These are phyloP conservation scores for Polyodon spathula DNA, from an alignment of 2,113 vertebrate genomes.

Conservation along the genomic window DNA sequence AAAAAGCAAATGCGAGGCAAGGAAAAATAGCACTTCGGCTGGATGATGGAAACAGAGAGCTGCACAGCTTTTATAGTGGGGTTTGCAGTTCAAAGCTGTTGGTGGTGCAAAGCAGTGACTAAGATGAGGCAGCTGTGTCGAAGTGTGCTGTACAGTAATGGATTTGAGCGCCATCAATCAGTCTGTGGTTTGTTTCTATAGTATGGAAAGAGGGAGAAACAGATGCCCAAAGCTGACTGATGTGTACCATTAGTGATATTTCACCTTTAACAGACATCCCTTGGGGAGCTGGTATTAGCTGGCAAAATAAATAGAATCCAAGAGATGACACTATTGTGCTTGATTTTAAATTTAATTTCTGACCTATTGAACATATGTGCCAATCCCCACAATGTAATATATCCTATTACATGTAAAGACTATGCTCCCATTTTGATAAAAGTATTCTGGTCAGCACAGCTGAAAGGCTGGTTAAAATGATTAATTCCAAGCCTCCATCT, in stretches of 20 bases:
- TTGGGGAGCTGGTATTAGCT: neutral
- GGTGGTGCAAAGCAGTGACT: neutral
- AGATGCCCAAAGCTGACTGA: neutral
- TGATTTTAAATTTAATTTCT: neutral
- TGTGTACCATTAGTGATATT: neutral
- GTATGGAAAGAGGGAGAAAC: neutral
- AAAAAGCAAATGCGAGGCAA: too few relatives aligned
- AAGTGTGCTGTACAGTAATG: neutral
- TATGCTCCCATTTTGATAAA: neutral
- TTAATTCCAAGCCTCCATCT: constrained; percentile 2
- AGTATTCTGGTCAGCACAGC: neutral
- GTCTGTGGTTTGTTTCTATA: neutral
- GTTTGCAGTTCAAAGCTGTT: neutral
- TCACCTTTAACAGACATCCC: neutral
- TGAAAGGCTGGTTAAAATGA: constrained; percentile 1
- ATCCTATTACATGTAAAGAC: neutral
- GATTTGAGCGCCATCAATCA: neutral
- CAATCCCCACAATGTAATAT: neutral
- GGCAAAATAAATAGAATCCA: neutral
- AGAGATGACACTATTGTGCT: neutral
- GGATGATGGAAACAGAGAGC: too few relatives aligned
- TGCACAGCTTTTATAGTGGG: neutral
- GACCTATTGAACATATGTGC: neutral
- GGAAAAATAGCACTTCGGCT: too few relatives aligned
- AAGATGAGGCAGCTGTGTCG: neutral